These are phyloP conservation scores for Sebastes hubbsi DNA, from an alignment of 2,797 vertebrate genomes.

Conservation along the genomic window DNA sequence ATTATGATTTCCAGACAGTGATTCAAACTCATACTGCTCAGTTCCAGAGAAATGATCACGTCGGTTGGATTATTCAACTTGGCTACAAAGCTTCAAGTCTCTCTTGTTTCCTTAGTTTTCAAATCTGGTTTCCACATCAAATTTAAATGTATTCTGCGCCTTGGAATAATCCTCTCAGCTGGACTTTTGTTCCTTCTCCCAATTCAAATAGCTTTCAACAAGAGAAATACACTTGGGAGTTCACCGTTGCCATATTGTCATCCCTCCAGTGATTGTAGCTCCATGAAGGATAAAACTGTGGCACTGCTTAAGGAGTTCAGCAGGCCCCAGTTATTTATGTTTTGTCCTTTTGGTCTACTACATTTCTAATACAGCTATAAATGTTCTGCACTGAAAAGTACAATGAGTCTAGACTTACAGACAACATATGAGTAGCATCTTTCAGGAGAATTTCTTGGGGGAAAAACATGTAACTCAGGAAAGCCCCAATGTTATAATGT, in stretches of 20 bases:
- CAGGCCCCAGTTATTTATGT: slow-evolving; percentile 17
- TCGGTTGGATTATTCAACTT: slow-evolving; percentile 33
- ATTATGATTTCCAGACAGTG: neutral
- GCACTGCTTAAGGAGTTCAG: slow-evolving; percentile 34
- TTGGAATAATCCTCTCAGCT: slow-evolving; percentile 52
- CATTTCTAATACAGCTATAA: slow-evolving; percentile 4
- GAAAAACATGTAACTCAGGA: slow-evolving; percentile 18
- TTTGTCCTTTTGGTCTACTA: slow-evolving; percentile 13
- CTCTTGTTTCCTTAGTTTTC: slow-evolving; percentile 45
- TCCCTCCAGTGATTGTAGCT: slow-evolving; percentile 25
- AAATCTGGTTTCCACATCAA: slow-evolving; percentile 63
- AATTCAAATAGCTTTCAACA: slow-evolving; percentile 61
- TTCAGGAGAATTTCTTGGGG: neutral
- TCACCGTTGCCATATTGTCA: slow-evolving; percentile 39
- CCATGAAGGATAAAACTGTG: slow-evolving; percentile 24
- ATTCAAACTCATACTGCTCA: slow-evolving; percentile 2
- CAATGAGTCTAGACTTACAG: slow-evolving; percentile 15
- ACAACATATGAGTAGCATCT: slow-evolving; percentile 3
- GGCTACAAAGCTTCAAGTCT: slow-evolving; percentile 16
- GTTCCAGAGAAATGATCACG: slow-evolving; percentile 41
- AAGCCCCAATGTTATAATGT: neutral
- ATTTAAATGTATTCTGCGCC: slow-evolving; percentile 40
- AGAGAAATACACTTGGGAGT: slow-evolving; percentile 1
- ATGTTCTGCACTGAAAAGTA: neutral
- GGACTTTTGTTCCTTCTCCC: slow-evolving; percentile 40